phyloP scores from a whole-genome alignment of 2,888 invertebrate species.

The Eupithecia subumbrata region DNA sequence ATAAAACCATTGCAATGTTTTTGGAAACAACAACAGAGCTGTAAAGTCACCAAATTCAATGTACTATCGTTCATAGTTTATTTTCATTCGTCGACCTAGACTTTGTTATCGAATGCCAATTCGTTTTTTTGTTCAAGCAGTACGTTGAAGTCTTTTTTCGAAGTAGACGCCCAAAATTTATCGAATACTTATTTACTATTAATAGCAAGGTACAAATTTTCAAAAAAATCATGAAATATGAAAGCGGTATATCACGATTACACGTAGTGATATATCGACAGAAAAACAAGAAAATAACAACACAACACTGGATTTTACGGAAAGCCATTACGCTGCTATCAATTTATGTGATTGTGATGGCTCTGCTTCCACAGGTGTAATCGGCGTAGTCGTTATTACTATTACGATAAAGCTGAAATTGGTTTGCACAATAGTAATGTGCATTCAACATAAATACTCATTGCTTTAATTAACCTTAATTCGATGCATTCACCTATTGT shows the following conservation, averaged over 20 bases:
- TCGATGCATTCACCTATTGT: slow-evolving; percentile 67
- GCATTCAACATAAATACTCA: slow-evolving; percentile 61
- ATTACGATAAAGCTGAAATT: slow-evolving; percentile 52
- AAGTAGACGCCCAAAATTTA: neutral
- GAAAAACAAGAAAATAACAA: slow-evolving; percentile 33
- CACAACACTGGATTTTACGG: slow-evolving; percentile 38
- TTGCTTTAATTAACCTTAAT: slow-evolving; percentile 77
- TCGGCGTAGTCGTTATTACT: slow-evolving; percentile 48
- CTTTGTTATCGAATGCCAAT: neutral
- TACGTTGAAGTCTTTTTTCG: neutral
- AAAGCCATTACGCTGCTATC: slow-evolving; percentile 46
- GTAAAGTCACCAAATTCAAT: no score
- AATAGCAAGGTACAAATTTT: neutral
- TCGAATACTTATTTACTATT: slow-evolving; percentile 1
- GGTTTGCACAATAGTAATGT: slow-evolving; percentile 44
- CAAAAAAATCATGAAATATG: slow-evolving; percentile 34
- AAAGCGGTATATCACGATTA: slow-evolving; percentile 19
- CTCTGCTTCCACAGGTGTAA: slow-evolving; percentile 43
- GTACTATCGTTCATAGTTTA: no score
- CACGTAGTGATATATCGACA: slow-evolving; percentile 25
- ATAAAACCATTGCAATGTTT: no score
- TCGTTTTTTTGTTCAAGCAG: neutral
- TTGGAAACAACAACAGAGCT: no score
- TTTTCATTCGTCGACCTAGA: neutral
- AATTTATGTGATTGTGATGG: slow-evolving; percentile 52